Percentiles rank a stretch among this genome's conserved stretches.
These are phyloP conservation scores for Loris lydekkerianus DNA, from an alignment of 2,797 vertebrate species.

Conservation along the genomic window DNA sequence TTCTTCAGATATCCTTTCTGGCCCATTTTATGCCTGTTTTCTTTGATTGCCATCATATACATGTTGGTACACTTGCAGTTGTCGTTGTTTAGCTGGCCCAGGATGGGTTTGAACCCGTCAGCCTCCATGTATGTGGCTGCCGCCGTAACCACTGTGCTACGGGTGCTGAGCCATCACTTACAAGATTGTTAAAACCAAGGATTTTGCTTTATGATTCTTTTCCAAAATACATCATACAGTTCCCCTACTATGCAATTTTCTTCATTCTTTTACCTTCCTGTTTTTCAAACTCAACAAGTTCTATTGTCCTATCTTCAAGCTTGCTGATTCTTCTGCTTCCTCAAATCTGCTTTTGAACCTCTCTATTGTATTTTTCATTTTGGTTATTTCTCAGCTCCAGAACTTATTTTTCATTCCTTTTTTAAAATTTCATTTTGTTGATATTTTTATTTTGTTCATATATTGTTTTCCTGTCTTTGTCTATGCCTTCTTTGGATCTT, in stretches of 20 bases:
- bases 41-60: too few species aligned
- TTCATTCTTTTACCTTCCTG: not conserved
- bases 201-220: not conserved
- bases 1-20: not conserved
- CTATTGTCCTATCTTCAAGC: not conserved
- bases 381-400: not conserved
- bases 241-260: not conserved
- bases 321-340: not conserved
- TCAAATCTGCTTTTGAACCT: not conserved
- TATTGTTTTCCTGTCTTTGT: not conserved
- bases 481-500: not conserved
- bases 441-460: not conserved
- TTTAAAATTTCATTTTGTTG: not conserved
- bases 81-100: too few species aligned
- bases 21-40: not conserved
- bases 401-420: not conserved
- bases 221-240: not conserved
- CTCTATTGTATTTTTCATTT: not conserved
- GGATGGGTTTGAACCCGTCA: too few species aligned
- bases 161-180: not conserved
- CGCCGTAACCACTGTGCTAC: too few species aligned
- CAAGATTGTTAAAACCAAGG: not conserved
- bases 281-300: not conserved
- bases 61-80: not conserved
- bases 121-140: too few species aligned